Percentiles rank a stretch among this genome's conserved stretches.
These are phyloP conservation scores for Tholera decimalis DNA, from an alignment of 2,888 invertebrate genomes.

Conservation along the genomic window DNA sequence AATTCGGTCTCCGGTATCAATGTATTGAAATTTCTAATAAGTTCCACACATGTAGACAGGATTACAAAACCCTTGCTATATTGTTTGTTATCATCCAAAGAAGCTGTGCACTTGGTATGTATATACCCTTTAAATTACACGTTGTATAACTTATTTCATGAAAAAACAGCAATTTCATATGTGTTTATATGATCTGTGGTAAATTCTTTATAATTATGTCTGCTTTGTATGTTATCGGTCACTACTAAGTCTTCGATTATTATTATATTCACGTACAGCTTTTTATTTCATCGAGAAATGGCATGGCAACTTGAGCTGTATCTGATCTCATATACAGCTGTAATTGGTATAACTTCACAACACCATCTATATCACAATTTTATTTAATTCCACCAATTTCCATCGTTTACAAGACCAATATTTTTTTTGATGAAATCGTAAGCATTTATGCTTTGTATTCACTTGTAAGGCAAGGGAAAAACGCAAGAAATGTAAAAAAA, in stretches of 20 bases:
- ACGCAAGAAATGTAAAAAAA: conserved; percentile 27
- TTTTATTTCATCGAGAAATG: conserved; percentile 1
- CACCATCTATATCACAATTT: not conserved
- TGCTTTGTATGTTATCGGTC: not conserved
- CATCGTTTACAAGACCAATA: not conserved
- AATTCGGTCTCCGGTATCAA: too few species aligned
- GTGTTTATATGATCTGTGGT: too few species aligned
- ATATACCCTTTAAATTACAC: too few species aligned
- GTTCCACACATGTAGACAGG: too few species aligned
- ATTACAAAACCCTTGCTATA: too few species aligned
- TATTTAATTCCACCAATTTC: not conserved
- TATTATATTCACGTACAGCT: not conserved
- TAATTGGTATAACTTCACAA: not conserved
- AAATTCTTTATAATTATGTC: conserved; percentile 2
- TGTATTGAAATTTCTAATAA: too few species aligned
- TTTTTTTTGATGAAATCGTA: not conserved
- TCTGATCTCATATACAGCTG: not conserved
- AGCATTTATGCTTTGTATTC: conserved; percentile 27
- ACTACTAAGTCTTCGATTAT: not conserved
- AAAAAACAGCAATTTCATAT: too few species aligned
- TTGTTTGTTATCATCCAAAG: too few species aligned
- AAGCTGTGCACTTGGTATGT: too few species aligned
- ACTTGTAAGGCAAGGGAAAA: not conserved
- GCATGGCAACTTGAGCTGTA: conserved; percentile 3
- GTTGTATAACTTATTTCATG: too few species aligned